Evolutionary conservation across 1,140 invertebrate species (phyloP), one percentile per base, ranked within the genome.

Genomic region (Nautilus pompilius): DNA sequence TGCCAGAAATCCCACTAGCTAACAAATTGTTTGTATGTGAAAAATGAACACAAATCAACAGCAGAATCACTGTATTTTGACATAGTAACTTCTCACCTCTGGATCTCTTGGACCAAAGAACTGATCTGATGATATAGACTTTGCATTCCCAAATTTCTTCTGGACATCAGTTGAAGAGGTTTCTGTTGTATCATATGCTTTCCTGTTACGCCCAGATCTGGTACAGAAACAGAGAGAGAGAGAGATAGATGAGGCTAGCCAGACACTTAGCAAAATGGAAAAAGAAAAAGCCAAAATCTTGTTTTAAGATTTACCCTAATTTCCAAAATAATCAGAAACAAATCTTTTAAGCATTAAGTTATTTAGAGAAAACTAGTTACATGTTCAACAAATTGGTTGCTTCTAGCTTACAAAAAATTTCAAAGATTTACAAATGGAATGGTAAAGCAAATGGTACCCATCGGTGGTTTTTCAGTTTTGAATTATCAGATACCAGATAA

Each of bases 71-170:
- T 20, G 24, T 5, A 46, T 46, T 46, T 20, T 20, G 3, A 46
- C 41, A n/a, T 59, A 24, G 32, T 28, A n/a, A 58, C 17, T 55
- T 75, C 78, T 80, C 78, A 87, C 86, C 73, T 92, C 90, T 69
- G 84, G 84, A 76, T 89, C 88, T 65, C 85, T 80, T 68, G 87
- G 87, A 46, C 80, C 80, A 71, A 82, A 82, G 84, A 90, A 98
- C 84, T 98, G 95, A 78, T 96, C 93, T 0, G 96, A 99, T 62
- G 95, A 98, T 72, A 99, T 99, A 2, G 94, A 90, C 84, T 99
- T 99, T 5, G 96, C 95, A 75, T 90, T 90, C 26, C 93, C 95
- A 82, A 98, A 98, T 84, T 98, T 98, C 78, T 93, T 93, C 75
- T 94, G 92, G 13, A 93, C 94, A 36, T 62, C 56, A 20, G 60